Base-by-base conservation (phyloP, 2,888 invertebrate species). In the Drosophila prostipennis region DNA sequence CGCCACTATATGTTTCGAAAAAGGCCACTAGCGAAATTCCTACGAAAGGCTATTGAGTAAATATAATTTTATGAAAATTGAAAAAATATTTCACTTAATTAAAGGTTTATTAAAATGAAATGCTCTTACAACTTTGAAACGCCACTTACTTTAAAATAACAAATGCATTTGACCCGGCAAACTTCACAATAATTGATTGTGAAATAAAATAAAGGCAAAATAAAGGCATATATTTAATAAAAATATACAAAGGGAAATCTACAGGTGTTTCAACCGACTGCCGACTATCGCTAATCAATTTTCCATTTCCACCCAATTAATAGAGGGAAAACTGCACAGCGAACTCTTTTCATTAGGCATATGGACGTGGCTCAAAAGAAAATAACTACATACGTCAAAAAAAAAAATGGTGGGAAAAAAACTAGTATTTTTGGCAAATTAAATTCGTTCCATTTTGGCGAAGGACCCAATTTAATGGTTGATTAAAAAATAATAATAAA, bases 401-500 rank as follows among this genome's bases (percentile, higher is more conserved):
- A 26, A 43, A 14, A 19, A 19, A 19, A 19, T n/a, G 29, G 14
- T 23, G n/a, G 52, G 26, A 7, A 40, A 53, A 53, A 40, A 54
- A 29, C 36, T 23, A 10, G 51, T 10, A 43, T 64, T 65, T 65
- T 65, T 43, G 43, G 23, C 37, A 64, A 52, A 64, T 64, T 64
- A 52, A 64, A 64, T 65, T 53, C 65, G 16, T 39, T 45, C 26
- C 37, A 36, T 36, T 59, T 53, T 16, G 58, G 58, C 10, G 14
- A 14, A 29, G 42, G 46, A 45, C 40, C 46, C 73, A 64, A 49
- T 72, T 72, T 64, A 55, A 72, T 73, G 65, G 61, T 72, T 72
- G 55, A 71, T 72, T 73, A 72, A 72, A 72, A 72, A 72, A 72
- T 49, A 72, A 73, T 72, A 72, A 73, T 68, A 69, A 68, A 55